These are phyloP conservation scores for Geophilus truncorum DNA, from an alignment of 2,888 invertebrate species.

Conservation along the genomic window DNA sequence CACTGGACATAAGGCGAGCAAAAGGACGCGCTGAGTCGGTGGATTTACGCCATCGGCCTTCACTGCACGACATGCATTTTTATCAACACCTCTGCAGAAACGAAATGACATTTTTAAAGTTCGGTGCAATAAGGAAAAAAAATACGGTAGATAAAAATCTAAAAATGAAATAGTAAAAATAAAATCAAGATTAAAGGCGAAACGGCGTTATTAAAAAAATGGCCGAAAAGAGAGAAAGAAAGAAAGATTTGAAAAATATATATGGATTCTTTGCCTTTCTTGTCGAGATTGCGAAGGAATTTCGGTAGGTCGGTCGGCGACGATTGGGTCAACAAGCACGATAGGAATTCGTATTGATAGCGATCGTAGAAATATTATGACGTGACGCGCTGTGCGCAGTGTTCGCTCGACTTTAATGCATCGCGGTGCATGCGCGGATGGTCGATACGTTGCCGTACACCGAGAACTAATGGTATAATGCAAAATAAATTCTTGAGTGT, in stretches of 20 bases:
- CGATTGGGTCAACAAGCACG: slow-evolving; percentile 4
- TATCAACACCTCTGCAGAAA: neutral
- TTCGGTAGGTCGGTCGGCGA: neutral
- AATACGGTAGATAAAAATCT: too few species aligned
- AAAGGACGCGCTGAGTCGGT: neutral
- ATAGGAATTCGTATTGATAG: neutral
- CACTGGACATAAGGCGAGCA: neutral
- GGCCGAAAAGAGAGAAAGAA: neutral
- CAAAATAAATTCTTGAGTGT: neutral
- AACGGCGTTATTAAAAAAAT: too few species aligned
- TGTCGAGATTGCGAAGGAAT: neutral
- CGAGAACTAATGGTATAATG: neutral
- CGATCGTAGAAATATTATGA: neutral
- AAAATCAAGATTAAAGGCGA: neutral
- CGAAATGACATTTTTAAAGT: slow-evolving; percentile 12
- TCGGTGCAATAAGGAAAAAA: neutral
- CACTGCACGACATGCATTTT: neutral
- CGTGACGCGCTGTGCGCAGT: neutral
- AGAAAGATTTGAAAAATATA: too few species aligned
- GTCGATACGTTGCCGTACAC: slow-evolving; percentile 14
- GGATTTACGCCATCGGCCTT: neutral
- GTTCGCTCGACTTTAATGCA: neutral
- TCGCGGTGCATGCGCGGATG: neutral
- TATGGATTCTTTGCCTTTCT: neutral
- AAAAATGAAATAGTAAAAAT: too few species aligned